Percentiles rank a stretch among this genome's conserved stretches.
These are phyloP conservation scores for Ceyx melanurus DNA, from an alignment of 2,113 vertebrate species.

Conservation along the genomic window DNA sequence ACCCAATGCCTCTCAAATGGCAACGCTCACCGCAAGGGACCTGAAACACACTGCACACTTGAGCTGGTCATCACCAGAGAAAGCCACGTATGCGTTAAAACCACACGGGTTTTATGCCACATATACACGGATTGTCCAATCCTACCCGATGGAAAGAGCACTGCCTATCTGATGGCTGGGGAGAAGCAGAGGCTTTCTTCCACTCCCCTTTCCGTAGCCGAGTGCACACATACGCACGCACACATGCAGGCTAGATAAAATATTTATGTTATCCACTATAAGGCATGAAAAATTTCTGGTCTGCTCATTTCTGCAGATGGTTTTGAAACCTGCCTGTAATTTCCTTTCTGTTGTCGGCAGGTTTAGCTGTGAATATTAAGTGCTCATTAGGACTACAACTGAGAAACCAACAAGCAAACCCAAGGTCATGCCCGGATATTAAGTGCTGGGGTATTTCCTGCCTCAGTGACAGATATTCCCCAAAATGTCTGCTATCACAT, in stretches of 20 bases:
- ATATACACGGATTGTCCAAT: fast-evolving
- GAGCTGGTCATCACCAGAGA: fast-evolving
- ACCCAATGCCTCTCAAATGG: not conserved
- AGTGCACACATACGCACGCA: fast-evolving
- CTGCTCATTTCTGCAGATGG: constrained; percentile 5
- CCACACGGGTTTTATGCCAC: not conserved
- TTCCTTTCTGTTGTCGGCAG: not conserved
- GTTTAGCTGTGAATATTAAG: constrained; percentile 28
- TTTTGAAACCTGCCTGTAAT: not conserved
- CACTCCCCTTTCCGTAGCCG: not conserved
- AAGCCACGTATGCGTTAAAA: not conserved
- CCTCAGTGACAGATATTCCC: not conserved
- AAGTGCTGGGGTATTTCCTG: not conserved
- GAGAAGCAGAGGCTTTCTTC: not conserved
- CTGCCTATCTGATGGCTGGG: not conserved
- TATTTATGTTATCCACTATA: constrained; percentile 60
- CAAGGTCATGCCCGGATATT: not conserved
- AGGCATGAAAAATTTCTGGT: constrained; percentile 35
- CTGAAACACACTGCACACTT: not conserved
- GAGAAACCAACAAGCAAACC: constrained; percentile 6
- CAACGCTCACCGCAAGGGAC: fast-evolving
- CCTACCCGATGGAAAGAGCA: not conserved
- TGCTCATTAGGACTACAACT: not conserved
- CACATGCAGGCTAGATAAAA: constrained; percentile 10
- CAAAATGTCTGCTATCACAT: not conserved